A percentile compares a stretch with the other conserved stretches of the same genome.
phyloP scores from a whole-genome alignment of 2,797 vertebrate genomes.

The Mareca penelope region DNA sequence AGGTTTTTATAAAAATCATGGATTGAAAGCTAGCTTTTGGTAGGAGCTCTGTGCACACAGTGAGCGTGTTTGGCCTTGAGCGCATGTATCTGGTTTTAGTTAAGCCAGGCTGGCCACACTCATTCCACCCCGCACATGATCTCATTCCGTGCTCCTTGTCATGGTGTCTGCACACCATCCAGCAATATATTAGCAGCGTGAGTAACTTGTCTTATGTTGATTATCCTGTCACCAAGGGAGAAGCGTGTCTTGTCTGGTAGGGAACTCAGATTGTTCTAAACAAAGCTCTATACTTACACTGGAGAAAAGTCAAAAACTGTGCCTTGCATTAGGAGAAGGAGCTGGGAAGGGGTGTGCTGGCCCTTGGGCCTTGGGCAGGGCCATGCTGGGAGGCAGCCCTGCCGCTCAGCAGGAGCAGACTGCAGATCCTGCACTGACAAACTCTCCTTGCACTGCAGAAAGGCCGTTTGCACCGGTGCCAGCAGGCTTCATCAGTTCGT shows the following conservation, averaged over 20 bases:
- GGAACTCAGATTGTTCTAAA: constrained; percentile 9
- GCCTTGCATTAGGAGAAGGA: neutral
- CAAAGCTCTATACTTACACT: neutral
- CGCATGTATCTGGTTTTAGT: constrained; percentile 44
- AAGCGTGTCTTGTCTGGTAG: constrained; percentile 36
- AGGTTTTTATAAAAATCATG: neutral
- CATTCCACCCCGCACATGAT: constrained; percentile 49
- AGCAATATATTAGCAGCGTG: constrained; percentile 30
- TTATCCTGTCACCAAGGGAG: constrained; percentile 49
- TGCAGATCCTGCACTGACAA: neutral
- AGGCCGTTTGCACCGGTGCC: neutral
- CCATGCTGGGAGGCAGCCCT: neutral
- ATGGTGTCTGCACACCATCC: constrained; percentile 53
- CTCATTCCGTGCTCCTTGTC: constrained; percentile 52
- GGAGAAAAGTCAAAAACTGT: neutral
- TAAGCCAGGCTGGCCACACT: constrained; percentile 60
- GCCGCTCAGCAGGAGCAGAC: neutral
- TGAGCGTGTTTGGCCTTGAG: constrained; percentile 36
- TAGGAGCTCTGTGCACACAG: constrained; percentile 16
- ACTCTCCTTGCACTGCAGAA: neutral
- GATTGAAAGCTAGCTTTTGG: constrained; percentile 24
- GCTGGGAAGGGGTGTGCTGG: neutral
- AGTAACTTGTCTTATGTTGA: constrained; percentile 41
- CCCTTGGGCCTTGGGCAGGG: neutral
- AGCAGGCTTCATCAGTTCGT: neutral